phyloP scores from a whole-genome alignment of 2,888 invertebrate genomes.

The Sthenelais limicola region DNA sequence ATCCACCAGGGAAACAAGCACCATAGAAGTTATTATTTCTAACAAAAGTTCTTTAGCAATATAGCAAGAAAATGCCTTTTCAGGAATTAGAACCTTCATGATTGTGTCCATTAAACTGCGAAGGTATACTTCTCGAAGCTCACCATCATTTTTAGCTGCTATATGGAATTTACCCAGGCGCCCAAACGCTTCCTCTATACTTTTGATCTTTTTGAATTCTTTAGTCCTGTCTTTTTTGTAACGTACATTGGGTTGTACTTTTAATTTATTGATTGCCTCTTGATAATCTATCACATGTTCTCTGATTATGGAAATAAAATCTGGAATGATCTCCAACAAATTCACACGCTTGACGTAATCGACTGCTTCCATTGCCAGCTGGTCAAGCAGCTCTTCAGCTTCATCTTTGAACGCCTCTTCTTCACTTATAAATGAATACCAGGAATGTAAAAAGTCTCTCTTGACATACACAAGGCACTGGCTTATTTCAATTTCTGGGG shows the following conservation, averaged over 20 bases:
- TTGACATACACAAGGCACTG: not conserved
- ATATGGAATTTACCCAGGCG: slow-evolving; percentile 23
- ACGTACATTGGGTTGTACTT: slow-evolving; percentile 33
- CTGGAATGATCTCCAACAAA: not conserved
- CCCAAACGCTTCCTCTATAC: slow-evolving; percentile 19
- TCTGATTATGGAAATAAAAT: not conserved
- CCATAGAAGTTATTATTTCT: slow-evolving; percentile 11
- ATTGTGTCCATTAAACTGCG: not conserved
- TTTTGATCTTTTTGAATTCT: slow-evolving; percentile 37
- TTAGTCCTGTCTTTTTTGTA: slow-evolving; percentile 20
- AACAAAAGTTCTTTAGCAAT: slow-evolving; percentile 8
- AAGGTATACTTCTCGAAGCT: not conserved
- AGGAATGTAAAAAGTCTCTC: slow-evolving; percentile 12
- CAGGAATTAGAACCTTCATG: not conserved
- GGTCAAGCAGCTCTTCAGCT: not conserved
- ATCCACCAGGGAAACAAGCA: not conserved
- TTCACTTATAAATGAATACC: slow-evolving; percentile 10
- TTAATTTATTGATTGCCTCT: not conserved
- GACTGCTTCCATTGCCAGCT: not conserved
- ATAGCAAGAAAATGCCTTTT: not conserved
- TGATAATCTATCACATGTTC: slow-evolving; percentile 22
- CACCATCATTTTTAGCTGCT: slow-evolving; percentile 26
- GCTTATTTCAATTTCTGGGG: slow-evolving; percentile 10
- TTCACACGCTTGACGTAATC: slow-evolving; percentile 2
- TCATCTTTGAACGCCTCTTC: slow-evolving; percentile 2